Evolutionary conservation across 2,888 invertebrate species (phyloP).

Genomic region (Seira sanloemensis): DNA sequence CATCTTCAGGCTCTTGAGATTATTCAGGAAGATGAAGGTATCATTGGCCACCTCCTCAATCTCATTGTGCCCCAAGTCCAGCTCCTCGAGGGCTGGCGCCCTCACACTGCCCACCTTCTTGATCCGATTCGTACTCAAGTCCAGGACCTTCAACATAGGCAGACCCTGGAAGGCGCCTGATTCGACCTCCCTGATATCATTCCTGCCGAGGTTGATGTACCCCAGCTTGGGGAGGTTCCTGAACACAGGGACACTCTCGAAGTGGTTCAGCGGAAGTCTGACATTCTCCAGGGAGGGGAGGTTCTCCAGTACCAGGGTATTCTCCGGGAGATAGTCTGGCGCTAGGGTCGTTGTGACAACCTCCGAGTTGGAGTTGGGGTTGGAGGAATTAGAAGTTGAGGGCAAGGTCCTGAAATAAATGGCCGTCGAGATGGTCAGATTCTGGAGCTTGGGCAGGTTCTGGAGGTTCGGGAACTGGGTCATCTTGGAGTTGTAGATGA

Average conservation of each 20-base stretch:
- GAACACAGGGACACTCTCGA: slow-evolving; percentile 32
- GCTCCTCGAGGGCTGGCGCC: slow-evolving; percentile 30
- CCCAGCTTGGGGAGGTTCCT: slow-evolving; percentile 60
- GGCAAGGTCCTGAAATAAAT: background rate
- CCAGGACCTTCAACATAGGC: slow-evolving; percentile 42
- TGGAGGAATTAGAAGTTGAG: background rate
- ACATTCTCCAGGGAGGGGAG: slow-evolving; percentile 47
- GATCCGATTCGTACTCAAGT: slow-evolving; percentile 62
- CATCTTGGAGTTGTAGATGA: slow-evolving; percentile 47
- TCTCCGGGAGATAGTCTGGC: slow-evolving; percentile 43
- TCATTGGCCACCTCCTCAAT: slow-evolving; percentile 36
- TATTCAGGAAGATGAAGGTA: slow-evolving; percentile 12
- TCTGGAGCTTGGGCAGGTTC: slow-evolving; percentile 45
- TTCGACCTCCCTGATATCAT: slow-evolving; percentile 57
- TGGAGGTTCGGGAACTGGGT: slow-evolving; percentile 54
- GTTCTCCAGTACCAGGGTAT: slow-evolving; percentile 43
- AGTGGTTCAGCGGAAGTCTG: slow-evolving; percentile 30
- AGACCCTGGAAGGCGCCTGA: slow-evolving; percentile 48
- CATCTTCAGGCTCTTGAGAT: slow-evolving; percentile 45
- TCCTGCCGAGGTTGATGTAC: slow-evolving; percentile 37
- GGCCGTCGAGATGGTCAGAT: slow-evolving; percentile 54
- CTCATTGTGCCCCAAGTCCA: slow-evolving; percentile 36
- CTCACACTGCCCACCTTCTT: slow-evolving; percentile 37
- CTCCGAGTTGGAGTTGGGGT: background rate
- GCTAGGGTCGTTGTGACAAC: slow-evolving; percentile 38